Percentiles rank a stretch among this genome's conserved stretches.
These are phyloP conservation scores for Lasioglossum lativentre DNA, from an alignment of 2,888 invertebrate species.

Conservation along the genomic window DNA sequence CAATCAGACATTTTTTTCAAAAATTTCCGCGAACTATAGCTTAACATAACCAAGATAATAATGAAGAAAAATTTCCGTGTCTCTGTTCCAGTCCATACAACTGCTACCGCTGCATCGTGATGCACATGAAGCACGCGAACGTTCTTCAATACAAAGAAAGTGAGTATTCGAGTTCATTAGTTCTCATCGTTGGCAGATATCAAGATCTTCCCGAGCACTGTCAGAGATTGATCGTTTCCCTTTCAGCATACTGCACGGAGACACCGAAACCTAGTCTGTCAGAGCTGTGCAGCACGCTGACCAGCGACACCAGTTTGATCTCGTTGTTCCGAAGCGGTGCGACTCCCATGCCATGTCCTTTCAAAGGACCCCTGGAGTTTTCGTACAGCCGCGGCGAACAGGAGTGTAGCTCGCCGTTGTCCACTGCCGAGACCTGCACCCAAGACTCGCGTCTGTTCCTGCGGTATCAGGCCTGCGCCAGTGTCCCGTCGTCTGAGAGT, in stretches of 20 bases:
- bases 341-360: conserved; percentile 91
- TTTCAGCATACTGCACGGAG: conserved; percentile 70
- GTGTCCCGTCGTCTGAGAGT: conserved; percentile 91
- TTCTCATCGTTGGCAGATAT: neutral
- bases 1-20: neutral
- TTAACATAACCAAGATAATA: neutral
- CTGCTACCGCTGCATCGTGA: conserved; percentile 91
- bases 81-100: conserved; percentile 87
- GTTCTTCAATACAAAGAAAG: conserved; percentile 94
- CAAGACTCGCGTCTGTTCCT: conserved; percentile 92
- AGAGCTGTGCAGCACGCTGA: conserved; percentile 87
- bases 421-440: conserved; percentile 93
- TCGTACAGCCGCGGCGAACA: conserved; percentile 91
- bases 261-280: conserved; percentile 44
- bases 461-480: conserved; percentile 93
- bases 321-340: conserved; percentile 91
- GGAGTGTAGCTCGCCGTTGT: conserved; percentile 91
- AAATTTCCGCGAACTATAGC: neutral
- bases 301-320: conserved; percentile 90
- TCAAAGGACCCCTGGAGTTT: conserved; percentile 92
- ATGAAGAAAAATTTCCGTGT: neutral
- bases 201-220: neutral
- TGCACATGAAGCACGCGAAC: conserved; percentile 91
- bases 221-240: neutral
- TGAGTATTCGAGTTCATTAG: conserved; percentile 85